Evolutionary conservation across 2,888 invertebrate species (phyloP).

Genomic region (Leptinotarsa rubiginosa): DNA sequence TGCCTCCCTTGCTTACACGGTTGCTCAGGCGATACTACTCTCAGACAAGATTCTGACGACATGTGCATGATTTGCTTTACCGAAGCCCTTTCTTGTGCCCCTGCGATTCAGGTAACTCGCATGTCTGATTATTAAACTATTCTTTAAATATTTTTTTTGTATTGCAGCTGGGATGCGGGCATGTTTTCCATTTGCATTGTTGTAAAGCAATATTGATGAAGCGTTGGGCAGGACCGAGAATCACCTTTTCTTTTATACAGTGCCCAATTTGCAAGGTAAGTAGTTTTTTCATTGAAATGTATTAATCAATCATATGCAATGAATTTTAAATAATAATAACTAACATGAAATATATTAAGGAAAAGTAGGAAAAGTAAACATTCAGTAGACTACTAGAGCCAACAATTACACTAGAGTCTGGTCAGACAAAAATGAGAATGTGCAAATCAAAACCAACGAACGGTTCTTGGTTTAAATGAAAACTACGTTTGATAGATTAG

Average conservation of each 20-base stretch:
- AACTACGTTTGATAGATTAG: no score
- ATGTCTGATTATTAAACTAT: neutral
- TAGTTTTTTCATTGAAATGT: neutral
- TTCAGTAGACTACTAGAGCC: no score
- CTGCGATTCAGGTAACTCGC: conserved; percentile 82
- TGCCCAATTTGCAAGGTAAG: conserved; percentile 96
- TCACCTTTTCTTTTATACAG: conserved; percentile 94
- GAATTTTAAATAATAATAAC: no score
- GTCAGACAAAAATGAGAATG: no score
- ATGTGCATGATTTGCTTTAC: conserved; percentile 99
- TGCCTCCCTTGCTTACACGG: conserved; percentile 94
- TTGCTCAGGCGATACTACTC: conserved; percentile 70
- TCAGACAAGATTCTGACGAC: conserved; percentile 97
- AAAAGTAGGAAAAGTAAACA: no score
- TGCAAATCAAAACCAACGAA: no score
- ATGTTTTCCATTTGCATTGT: conserved; percentile 96
- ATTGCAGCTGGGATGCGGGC: conserved; percentile 87
- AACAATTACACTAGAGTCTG: no score
- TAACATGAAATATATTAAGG: no score
- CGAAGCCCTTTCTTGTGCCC: conserved; percentile 94
- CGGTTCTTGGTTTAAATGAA: no score
- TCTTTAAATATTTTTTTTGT: conserved; percentile 31
- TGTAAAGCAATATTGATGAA: conserved; percentile 85
- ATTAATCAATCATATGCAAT: no score
- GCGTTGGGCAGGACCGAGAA: conserved; percentile 94